These are phyloP conservation scores for Philonicus albiceps DNA, from an alignment of 2,888 invertebrate species.

Conservation along the genomic window DNA sequence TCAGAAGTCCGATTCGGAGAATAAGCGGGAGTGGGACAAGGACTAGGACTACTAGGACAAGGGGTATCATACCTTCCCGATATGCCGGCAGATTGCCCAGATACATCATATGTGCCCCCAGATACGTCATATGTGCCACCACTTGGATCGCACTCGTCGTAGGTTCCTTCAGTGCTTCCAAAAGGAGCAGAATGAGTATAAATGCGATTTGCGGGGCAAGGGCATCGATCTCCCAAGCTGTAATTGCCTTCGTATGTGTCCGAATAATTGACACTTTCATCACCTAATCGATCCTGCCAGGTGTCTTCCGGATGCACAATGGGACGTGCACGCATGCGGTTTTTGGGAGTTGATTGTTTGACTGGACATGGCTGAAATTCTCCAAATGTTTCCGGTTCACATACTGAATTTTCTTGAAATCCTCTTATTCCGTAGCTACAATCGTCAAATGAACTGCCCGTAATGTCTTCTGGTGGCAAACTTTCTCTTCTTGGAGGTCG, in stretches of 20 bases:
- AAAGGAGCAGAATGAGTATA: not conserved
- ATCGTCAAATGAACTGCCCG: not conserved
- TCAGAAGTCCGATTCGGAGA: not conserved
- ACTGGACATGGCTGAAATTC: not conserved
- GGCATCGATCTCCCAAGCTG: not conserved
- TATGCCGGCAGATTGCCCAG: not conserved
- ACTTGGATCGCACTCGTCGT: not conserved
- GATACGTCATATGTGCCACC: not conserved
- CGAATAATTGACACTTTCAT: not conserved
- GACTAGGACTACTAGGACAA: not conserved
- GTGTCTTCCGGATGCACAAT: too few relatives aligned
- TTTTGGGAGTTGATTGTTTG: not conserved
- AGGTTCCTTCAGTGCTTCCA: not conserved
- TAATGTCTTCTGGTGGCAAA: not conserved
- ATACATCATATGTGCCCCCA: not conserved
- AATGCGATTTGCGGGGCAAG: not conserved
- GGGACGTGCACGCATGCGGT: not conserved
- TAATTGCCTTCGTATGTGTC: not conserved
- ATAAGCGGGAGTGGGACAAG: too few relatives aligned
- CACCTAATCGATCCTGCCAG: not conserved
- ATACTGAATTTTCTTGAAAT: not conserved
- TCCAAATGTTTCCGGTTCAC: not conserved
- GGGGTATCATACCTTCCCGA: not conserved
- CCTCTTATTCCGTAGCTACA: not conserved
- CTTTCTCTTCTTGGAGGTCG: not conserved